Evolutionary conservation across 1,140 invertebrate genomes (phyloP).

Genomic region (Caerostris extrusa): DNA sequence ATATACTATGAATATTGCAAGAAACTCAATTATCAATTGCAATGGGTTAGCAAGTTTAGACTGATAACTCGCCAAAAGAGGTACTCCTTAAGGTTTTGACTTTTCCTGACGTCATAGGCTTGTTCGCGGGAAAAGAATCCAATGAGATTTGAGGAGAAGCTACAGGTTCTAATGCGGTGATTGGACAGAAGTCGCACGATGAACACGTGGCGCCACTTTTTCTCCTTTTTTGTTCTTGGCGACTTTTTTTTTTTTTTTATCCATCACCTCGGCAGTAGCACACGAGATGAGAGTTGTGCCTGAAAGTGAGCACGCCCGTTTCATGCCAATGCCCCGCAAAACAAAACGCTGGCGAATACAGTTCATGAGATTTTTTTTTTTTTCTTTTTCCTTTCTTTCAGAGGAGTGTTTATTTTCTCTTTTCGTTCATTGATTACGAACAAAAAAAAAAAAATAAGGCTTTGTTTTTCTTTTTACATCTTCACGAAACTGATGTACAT

Average conservation of each 20-base stretch:
- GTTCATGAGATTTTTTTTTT: neutral
- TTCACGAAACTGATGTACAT: too few species aligned
- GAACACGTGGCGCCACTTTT: conserved; percentile 54
- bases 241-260: conserved; percentile 32
- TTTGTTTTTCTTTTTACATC: too few species aligned
- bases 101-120: conserved; percentile 35
- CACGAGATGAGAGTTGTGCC: conserved; percentile 5
- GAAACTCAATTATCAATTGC: neutral
- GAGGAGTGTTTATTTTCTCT: conserved; percentile 23
- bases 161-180: conserved; percentile 46
- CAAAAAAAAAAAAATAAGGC: neutral
- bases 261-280: neutral
- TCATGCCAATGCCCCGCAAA: conserved; percentile 42
- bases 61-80: neutral
- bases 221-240: conserved; percentile 11
- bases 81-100: neutral
- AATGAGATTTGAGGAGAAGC: neutral
- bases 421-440: neutral
- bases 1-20: neutral
- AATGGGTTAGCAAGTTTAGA: neutral
- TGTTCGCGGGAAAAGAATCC: conserved; percentile 63
- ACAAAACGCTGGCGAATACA: conserved; percentile 18
- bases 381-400: neutral
- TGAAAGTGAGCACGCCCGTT: neutral
- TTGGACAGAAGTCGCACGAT: conserved; percentile 46